Base-by-base conservation (phyloP, 2,797 vertebrate genomes). In the Botia kubotai region DNA sequence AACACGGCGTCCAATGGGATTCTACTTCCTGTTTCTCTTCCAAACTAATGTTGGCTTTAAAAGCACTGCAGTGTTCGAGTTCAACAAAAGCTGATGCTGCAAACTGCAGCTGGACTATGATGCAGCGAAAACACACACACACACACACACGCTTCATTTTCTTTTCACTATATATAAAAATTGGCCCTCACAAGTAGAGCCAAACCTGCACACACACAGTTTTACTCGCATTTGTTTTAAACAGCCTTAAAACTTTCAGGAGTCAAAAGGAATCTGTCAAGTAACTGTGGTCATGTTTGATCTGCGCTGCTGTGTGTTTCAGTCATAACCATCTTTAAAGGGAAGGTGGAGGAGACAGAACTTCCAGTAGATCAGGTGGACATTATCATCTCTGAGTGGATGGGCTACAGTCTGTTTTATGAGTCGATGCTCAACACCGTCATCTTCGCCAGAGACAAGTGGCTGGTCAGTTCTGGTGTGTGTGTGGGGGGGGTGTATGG, bases 381-480 rank as follows among this genome's bases (percentile, higher is more conserved):
- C 92, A 98, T 98, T 89, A 99, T 98, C 81, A 97, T 98, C 93
- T 98, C 97, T 2, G 97, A 99, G 88, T 99, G 98, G 97, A 99
- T 99, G 97, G 97, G 97, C 84, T 99, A 98, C 92, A 96, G 96
- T 79, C 95, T 99, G 66, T 98, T 99, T 93, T 99, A 99, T 72
- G 97, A 99, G 85, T 98, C 97, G 55, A 99, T 98, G 97, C 96
- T 98, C 86, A 97, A 98, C 91, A 99, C 97, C 0, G 97, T 99
- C 89, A 98, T 99, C 94, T 99, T 96, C 78, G 97, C 98, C 86
- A 93, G 98, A 89, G 97, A 99, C 93, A 99, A 99, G 91, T 99
- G 98, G 97, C 95, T 99, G 97, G 97, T 98, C 33, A 69, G 87
- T 86, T n/a, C 81, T 8, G 67, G 17, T 69, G 39, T 80, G 66